These are phyloP conservation scores for Numenius phaeopus DNA, from an alignment of 2,797 vertebrate species.

Conservation along the genomic window DNA sequence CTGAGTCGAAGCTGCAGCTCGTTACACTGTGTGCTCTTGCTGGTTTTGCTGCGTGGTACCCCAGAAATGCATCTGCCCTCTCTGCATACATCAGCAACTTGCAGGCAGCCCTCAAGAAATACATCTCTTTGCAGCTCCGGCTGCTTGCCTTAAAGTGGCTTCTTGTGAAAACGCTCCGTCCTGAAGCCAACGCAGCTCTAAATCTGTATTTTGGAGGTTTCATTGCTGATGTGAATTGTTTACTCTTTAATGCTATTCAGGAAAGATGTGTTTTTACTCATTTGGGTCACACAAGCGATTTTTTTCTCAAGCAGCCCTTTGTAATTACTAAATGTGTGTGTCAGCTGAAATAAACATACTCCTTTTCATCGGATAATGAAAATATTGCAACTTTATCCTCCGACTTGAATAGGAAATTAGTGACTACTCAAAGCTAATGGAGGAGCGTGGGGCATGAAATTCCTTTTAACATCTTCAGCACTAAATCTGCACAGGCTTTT, in stretches of 20 bases:
- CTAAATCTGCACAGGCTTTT: background rate
- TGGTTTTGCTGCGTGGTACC: background rate
- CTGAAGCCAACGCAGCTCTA: background rate
- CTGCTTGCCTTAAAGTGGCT: background rate
- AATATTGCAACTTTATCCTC: background rate
- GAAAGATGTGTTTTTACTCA: background rate
- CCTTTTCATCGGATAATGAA: background rate
- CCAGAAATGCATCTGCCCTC: background rate
- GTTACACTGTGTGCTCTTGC: accelerated
- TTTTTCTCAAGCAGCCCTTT: background rate
- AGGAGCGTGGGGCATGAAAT: background rate
- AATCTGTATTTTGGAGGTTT: background rate
- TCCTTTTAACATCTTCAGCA: background rate
- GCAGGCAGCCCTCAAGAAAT: background rate
- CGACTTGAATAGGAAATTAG: background rate
- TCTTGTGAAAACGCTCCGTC: background rate
- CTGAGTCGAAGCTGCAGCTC: background rate
- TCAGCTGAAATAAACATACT: background rate
- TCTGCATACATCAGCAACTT: accelerated
- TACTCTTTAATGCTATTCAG: background rate
- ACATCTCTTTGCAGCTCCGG: background rate
- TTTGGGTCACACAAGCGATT: background rate
- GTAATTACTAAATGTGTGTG: background rate
- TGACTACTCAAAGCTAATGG: background rate
- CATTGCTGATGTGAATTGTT: background rate